Percentiles rank a stretch among this genome's conserved stretches.
Evolutionary conservation across 2,888 invertebrate species (phyloP).

Genomic region (Agrochola lota): DNA sequence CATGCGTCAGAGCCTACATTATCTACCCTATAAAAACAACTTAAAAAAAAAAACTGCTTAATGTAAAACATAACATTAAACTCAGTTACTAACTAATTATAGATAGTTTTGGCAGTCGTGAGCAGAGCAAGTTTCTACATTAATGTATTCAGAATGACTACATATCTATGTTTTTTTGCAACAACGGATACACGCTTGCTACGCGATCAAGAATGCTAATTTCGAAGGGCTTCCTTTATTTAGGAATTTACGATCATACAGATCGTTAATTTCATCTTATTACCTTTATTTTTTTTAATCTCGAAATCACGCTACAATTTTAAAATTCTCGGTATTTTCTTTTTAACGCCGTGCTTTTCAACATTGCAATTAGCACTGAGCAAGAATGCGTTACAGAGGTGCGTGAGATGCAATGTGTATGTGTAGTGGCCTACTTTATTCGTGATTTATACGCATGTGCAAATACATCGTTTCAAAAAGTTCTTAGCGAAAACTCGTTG

Average conservation of each 20-base stretch:
- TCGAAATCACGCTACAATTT: not conserved
- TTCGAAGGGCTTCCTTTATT: not conserved
- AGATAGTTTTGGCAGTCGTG: too few species aligned
- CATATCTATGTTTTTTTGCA: not conserved
- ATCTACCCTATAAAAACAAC: not conserved
- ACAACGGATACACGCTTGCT: too few species aligned
- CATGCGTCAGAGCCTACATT: not conserved
- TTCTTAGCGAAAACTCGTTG: not conserved
- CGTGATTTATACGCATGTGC: constrained; percentile 16
- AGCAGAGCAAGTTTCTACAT: not conserved
- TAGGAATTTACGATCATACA: too few species aligned
- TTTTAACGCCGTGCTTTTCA: constrained; percentile 19
- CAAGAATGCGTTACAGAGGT: constrained; percentile 55
- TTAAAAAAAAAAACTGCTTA: too few species aligned
- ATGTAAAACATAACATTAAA: not conserved
- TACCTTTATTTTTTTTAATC: too few species aligned
- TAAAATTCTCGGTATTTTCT: not conserved
- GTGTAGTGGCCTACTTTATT: constrained; percentile 46
- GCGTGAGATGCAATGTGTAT: constrained; percentile 48
- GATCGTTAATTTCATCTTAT: not conserved
- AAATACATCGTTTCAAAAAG: constrained; percentile 19
- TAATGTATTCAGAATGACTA: not conserved
- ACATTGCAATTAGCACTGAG: constrained; percentile 41
- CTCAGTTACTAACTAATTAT: not conserved
- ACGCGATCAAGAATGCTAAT: not conserved